Evolutionary conservation across 2,113 vertebrate species (phyloP).

Genomic region (Sitta europaea): DNA sequence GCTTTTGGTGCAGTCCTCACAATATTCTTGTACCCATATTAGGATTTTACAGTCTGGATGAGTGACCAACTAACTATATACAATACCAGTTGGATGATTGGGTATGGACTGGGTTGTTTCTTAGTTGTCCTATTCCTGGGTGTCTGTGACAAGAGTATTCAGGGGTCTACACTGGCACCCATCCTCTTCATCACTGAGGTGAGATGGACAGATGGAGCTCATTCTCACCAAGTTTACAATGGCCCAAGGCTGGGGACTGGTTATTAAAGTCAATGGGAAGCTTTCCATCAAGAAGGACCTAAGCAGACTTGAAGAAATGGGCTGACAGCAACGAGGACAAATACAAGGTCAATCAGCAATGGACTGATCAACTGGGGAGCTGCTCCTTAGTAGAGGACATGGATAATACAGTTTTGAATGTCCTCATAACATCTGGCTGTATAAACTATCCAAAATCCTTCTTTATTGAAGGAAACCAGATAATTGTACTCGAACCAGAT

Average conservation of each 20-base stretch:
- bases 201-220: neutral
- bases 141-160: neutral
- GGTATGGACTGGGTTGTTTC: rapidly evolving
- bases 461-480: neutral
- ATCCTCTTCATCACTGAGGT: neutral
- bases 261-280: neutral
- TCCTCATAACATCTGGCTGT: neutral
- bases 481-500: neutral
- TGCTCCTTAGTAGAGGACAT: neutral
- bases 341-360: neutral
- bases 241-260: neutral
- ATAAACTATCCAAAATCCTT: neutral
- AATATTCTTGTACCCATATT: neutral
- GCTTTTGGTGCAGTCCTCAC: neutral
- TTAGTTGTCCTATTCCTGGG: neutral
- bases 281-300: neutral
- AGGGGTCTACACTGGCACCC: neutral
- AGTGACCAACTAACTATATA: neutral
- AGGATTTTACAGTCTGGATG: neutral
- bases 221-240: neutral
- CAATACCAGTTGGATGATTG: neutral
- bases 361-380: neutral
- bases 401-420: neutral
- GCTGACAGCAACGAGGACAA: neutral
- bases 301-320: neutral